These are phyloP conservation scores for Heliconius ethilla DNA, from an alignment of 2,888 invertebrate genomes.

Conservation along the genomic window DNA sequence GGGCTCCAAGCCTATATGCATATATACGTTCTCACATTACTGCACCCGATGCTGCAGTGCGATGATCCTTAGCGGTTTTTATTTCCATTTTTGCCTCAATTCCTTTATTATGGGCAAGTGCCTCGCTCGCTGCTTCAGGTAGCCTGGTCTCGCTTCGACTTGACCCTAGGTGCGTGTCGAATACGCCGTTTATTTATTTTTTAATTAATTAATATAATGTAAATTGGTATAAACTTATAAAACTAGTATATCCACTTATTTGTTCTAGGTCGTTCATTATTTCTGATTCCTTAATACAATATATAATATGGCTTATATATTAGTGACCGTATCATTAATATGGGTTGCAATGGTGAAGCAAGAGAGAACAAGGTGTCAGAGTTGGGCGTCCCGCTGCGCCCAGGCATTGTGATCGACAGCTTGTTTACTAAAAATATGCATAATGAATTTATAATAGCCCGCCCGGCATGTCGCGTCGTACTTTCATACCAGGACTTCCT, in stretches of 20 bases:
- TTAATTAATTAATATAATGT: conserved; percentile 69
- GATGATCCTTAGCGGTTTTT: conserved; percentile 74
- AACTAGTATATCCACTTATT: conserved; percentile 44
- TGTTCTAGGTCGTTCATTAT: not conserved
- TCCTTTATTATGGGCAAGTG: conserved; percentile 76
- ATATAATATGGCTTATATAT: conserved; percentile 1
- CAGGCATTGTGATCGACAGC: conserved; percentile 80
- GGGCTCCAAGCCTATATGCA: conserved; percentile 19
- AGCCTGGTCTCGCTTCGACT: conserved; percentile 71
- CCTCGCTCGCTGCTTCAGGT: conserved; percentile 74
- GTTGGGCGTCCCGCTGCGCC: conserved; percentile 74
- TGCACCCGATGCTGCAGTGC: conserved; percentile 71
- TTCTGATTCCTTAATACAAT: not conserved
- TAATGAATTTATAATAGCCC: conserved; percentile 81
- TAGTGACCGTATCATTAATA: conserved; percentile 61
- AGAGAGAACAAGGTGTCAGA: conserved; percentile 68
- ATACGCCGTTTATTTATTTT: conserved; percentile 73
- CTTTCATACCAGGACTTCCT: conserved; percentile 52
- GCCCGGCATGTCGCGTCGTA: conserved; percentile 60
- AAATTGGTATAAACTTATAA: conserved; percentile 75
- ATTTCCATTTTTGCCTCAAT: conserved; percentile 71
- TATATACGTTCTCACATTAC: conserved; percentile 57
- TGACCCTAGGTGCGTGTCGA: conserved; percentile 80
- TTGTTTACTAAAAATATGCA: conserved; percentile 83
- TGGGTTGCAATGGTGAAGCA: conserved; percentile 58